phyloP scores from a whole-genome alignment of 2,797 vertebrate species.

The Urosaurus nigricauda region DNA sequence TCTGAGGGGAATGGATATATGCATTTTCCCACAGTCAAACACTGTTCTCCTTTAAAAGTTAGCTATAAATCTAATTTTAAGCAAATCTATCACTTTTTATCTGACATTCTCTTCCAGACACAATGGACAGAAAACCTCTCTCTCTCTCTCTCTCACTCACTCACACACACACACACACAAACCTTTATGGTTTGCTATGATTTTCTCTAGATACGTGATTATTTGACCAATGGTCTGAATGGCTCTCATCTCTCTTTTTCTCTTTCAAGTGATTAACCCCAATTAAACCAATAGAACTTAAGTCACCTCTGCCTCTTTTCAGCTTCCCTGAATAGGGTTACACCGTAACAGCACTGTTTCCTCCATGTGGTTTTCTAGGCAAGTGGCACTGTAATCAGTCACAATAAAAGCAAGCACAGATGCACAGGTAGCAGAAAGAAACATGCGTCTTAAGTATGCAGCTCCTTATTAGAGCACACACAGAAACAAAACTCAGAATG shows the following conservation, averaged over 20 bases:
- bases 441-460: not conserved
- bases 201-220: not conserved
- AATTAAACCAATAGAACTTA: constrained; percentile 9
- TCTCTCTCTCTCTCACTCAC: not conserved
- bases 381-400: constrained; percentile 9
- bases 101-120: too few relatives aligned
- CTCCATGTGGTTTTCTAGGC: not conserved
- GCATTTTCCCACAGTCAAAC: not conserved
- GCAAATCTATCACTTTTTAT: too few relatives aligned
- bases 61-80: not conserved
- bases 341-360: not conserved
- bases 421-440: constrained; percentile 40
- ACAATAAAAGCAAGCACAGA: constrained; percentile 47
- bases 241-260: not conserved
- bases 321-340: not conserved
- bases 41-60: not conserved
- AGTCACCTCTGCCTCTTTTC: not conserved
- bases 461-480: not conserved
- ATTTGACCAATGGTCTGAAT: not conserved
- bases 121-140: not conserved
- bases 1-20: not conserved
- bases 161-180: not conserved
- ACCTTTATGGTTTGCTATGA: not conserved
- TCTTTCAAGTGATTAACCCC: not conserved
- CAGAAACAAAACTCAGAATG: constrained; percentile 2